Percentiles rank a stretch among this genome's conserved stretches.
These are phyloP conservation scores for Drosophila sechellia DNA, from an alignment of 1,140 invertebrate species.

Conservation along the genomic window DNA sequence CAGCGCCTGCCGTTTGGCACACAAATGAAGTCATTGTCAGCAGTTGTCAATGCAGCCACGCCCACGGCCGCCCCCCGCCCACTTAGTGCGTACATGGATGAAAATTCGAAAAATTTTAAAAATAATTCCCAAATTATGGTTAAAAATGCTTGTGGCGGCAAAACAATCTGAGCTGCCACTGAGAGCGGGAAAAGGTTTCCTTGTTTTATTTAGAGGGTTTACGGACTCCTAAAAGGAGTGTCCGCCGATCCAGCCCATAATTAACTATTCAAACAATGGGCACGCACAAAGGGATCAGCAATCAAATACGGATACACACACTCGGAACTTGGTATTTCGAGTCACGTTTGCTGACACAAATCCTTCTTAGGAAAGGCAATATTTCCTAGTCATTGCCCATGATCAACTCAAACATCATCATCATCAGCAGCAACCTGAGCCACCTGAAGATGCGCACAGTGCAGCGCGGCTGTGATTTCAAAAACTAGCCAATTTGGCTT, in stretches of 20 bases:
- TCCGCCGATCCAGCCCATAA: constrained; percentile 79
- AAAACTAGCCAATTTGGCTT: not conserved
- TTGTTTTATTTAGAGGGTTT: constrained; percentile 24
- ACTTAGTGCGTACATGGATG: constrained; percentile 33
- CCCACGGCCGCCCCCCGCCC: constrained; percentile 32
- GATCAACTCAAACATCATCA: constrained; percentile 65
- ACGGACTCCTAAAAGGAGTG: constrained; percentile 64
- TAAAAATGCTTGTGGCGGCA: constrained; percentile 65
- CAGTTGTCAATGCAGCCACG: constrained; percentile 76
- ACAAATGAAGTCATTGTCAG: constrained; percentile 80
- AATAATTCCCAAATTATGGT: constrained; percentile 77
- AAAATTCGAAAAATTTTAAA: constrained; percentile 65
- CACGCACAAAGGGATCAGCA: constrained; percentile 74
- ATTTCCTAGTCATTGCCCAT: constrained; percentile 75
- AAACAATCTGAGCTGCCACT: constrained; percentile 51
- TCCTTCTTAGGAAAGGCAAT: constrained; percentile 81
- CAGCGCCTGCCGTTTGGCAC: constrained; percentile 39
- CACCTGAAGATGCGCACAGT: constrained; percentile 30
- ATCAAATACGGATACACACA: constrained; percentile 59
- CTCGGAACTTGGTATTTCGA: constrained; percentile 69
- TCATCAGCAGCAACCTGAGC: constrained; percentile 51
- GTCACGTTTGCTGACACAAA: constrained; percentile 82
- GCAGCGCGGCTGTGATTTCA: not conserved
- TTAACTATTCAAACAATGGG: constrained; percentile 82
- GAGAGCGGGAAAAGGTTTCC: constrained; percentile 29